Base-by-base conservation (phyloP, 2,797 vertebrate species). In the Labroides dimidiatus region DNA sequence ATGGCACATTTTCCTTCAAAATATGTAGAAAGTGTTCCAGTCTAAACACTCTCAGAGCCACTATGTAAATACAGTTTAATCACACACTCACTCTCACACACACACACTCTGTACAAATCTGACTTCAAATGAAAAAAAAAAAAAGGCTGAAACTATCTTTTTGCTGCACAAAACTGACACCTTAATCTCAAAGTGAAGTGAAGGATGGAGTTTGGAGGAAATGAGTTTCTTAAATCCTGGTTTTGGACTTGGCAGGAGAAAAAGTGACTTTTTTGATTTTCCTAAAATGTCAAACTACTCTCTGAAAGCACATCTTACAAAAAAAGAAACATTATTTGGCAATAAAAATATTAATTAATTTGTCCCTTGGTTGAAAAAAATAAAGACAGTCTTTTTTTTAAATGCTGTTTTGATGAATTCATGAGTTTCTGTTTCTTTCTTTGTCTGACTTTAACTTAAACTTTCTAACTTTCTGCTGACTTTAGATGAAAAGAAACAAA, bases 101-200 rank as follows among this genome's bases (percentile, higher is more conserved):
- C 7, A 33, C 52, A 60, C 24, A 69, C 52, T 79, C 74, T 81
- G 69, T 87, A 86, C 88, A 91, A 33, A 52, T 69, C 39, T 79
- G 59, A 77, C 75, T 72, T 81, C 84, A 51, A 71, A 82, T 67
- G 72, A 85, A 93, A 89, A 91, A 91, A 75, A 27, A 70, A 60
- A n/a, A 51, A 21, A 20, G 57, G 13, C 48, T 76, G 88, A 80
- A 86, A 85, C 72, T 92, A 91, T 94, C 84, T 36, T 78, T 56
- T 56, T 47, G 16, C 23, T 23, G 1, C 11, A 57, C 67, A 69
- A 70, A 49, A 69, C 62, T 78, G 45, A 58, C 69, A 82, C 60
- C 36, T 78, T 77, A 64, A 55, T 39, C 54, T 41, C 69, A 52
- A 59, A 63, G 42, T 67, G 75, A 41, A 60, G 66, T 49, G 41